Base-by-base conservation (phyloP, 2,797 vertebrate species). In the Danio choprae region DNA sequence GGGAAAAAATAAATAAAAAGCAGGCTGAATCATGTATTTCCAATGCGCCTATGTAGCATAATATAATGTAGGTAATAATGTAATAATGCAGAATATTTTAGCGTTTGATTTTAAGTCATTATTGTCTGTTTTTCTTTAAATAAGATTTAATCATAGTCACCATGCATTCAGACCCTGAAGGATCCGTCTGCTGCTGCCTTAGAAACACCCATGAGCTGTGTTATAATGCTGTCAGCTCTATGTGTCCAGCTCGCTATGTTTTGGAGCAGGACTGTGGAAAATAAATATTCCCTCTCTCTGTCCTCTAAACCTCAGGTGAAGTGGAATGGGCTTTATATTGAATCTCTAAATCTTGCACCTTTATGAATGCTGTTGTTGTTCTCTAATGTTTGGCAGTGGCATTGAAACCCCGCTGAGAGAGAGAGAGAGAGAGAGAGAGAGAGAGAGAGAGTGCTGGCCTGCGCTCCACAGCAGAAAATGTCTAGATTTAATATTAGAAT, bases 401-500 rank as follows among this genome's bases (percentile, higher is more conserved):
- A 59, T 58, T 59, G 83, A 68, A 88, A 83, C 91, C 51, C 89
- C 85, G 88, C 92, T 87, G 90, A 69, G 89, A 87, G 80, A 74
- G 80, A 84, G 88, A 85, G 87, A 79, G 85, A 87, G 84, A 29
- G 29, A 29, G n/a, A n/a, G 90, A 69, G 89, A 87, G 80, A 74
- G 80, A 84, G 88, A 85, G 87, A 79, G 85, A 87, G 84, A 29
- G 29, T 29, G 29, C 87, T 89, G 91, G 88, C 81, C 79, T 67
- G 36, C 41, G 84, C 38, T 82, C 83, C 78, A 90, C 82, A 89
- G 85, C 87, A 87, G 83, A 90, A 88, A 89, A 88, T 84, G 63
- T 84, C 83, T 88, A 81, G 87, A 90, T 89, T 90, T 89, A 90
- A 87, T 88, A 89, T 86, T 79, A 85, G 87, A 87, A 89, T 90